These are phyloP conservation scores for Allobates femoralis DNA, from an alignment of 2,797 vertebrate genomes.

Conservation along the genomic window DNA sequence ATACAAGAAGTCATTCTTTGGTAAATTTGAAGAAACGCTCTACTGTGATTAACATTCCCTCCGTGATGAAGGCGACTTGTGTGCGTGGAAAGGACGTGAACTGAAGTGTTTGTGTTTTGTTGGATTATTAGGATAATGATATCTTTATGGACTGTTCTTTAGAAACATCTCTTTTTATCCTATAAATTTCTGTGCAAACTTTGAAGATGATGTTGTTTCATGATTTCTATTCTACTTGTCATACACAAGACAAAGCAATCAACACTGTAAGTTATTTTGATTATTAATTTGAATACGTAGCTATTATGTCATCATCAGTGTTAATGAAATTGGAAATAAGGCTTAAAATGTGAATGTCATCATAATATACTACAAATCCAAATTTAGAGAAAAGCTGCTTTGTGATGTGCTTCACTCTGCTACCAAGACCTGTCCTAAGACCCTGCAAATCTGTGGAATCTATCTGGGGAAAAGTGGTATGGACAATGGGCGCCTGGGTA, in stretches of 20 bases:
- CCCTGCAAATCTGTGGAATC: background rate
- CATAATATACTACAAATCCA: background rate
- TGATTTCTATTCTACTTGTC: slow-evolving; percentile 22
- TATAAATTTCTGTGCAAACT: slow-evolving; percentile 61
- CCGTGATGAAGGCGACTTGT: slow-evolving; percentile 63
- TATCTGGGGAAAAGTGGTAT: background rate
- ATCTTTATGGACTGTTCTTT: slow-evolving; percentile 56
- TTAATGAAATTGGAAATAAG: background rate
- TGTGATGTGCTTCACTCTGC: background rate
- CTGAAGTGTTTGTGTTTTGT: slow-evolving; percentile 50
- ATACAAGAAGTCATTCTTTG: slow-evolving; percentile 72
- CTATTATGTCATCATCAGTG: background rate
- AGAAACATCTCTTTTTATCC: slow-evolving; percentile 55
- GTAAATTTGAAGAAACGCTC: slow-evolving; percentile 75
- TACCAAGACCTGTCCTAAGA: background rate
- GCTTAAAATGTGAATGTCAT: background rate
- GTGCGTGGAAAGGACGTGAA: slow-evolving; percentile 33
- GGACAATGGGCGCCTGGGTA: background rate
- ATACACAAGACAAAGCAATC: background rate
- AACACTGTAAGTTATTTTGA: too few species aligned
- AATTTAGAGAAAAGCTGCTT: background rate
- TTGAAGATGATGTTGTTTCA: slow-evolving; percentile 42
- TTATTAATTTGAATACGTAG: background rate
- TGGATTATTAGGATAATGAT: slow-evolving; percentile 44
- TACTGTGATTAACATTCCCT: slow-evolving; percentile 74